These are phyloP conservation scores for Leucoma salicis DNA, from an alignment of 2,888 invertebrate genomes.

Conservation along the genomic window DNA sequence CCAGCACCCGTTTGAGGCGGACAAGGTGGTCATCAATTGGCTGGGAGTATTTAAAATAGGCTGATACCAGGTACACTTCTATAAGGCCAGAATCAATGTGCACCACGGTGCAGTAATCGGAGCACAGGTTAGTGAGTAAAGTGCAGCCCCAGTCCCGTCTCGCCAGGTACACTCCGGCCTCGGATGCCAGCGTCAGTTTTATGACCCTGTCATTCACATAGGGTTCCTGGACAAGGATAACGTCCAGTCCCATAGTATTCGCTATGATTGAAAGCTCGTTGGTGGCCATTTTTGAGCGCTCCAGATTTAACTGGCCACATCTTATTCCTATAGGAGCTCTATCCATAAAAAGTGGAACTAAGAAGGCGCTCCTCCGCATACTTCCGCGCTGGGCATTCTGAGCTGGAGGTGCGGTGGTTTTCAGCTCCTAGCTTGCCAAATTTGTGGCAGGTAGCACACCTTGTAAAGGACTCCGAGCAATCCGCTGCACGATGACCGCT, in stretches of 20 bases:
- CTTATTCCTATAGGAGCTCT: background rate
- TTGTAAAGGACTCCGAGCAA: constrained; percentile 1
- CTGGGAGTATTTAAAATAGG: background rate
- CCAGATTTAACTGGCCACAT: background rate
- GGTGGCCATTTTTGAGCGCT: constrained; percentile 12
- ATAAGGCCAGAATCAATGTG: background rate
- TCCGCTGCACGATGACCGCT: constrained; percentile 11
- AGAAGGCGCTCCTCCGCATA: constrained; percentile 18
- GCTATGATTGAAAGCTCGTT: constrained; percentile 18
- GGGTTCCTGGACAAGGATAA: constrained; percentile 33
- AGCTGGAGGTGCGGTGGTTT: constrained; percentile 17
- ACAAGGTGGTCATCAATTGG: background rate
- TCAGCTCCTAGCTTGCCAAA: constrained; percentile 12
- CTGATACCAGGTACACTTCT: background rate
- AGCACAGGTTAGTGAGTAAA: background rate
- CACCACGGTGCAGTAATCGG: background rate
- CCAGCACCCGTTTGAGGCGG: constrained; percentile 18
- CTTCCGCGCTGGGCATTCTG: constrained; percentile 17
- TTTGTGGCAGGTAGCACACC: constrained; percentile 31
- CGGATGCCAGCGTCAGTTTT: background rate
- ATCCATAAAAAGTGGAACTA: constrained; percentile 8
- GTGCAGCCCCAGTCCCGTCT: background rate
- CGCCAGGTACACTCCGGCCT: background rate
- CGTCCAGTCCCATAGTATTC: constrained; percentile 13
- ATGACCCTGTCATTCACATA: background rate